A percentile compares a stretch with the other conserved stretches of the same genome.
Evolutionary conservation across 1,140 invertebrate genomes (phyloP).

Genomic region (Sinella curviseta): DNA sequence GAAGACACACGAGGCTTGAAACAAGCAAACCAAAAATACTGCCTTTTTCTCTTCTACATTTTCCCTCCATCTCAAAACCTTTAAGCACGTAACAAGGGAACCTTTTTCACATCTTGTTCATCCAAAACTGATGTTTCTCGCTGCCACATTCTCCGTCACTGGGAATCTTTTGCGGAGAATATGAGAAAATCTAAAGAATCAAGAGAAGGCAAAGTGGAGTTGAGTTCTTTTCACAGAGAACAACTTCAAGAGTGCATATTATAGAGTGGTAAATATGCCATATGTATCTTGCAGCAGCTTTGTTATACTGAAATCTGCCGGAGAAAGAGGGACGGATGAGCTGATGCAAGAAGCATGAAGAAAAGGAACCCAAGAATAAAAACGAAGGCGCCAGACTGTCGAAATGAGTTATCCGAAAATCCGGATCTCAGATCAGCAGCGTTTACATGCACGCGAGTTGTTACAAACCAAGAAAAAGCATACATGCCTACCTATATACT

Average conservation of each 20-base stretch:
- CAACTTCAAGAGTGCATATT: neutral
- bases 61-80: too few relatives aligned
- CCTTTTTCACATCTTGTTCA: neutral
- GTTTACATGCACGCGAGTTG: neutral
- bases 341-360: conserved; percentile 24
- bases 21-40: neutral
- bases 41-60: conserved; percentile 4
- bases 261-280: too few relatives aligned
- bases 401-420: conserved; percentile 49
- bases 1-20: conserved; percentile 7
- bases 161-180: too few relatives aligned
- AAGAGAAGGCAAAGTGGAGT: too few relatives aligned
- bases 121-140: neutral
- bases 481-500: neutral
- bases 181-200: too few relatives aligned
- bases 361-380: conserved; percentile 40
- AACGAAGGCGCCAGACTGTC: conserved; percentile 48
- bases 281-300: neutral
- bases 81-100: neutral
- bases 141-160: neutral
- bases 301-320: neutral
- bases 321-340: conserved; percentile 21
- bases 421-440: conserved; percentile 35
- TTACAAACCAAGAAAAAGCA: too few relatives aligned
- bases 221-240: neutral